These are phyloP conservation scores for Actinemys pallida DNA, from an alignment of 2,113 vertebrate species.

Conservation along the genomic window DNA sequence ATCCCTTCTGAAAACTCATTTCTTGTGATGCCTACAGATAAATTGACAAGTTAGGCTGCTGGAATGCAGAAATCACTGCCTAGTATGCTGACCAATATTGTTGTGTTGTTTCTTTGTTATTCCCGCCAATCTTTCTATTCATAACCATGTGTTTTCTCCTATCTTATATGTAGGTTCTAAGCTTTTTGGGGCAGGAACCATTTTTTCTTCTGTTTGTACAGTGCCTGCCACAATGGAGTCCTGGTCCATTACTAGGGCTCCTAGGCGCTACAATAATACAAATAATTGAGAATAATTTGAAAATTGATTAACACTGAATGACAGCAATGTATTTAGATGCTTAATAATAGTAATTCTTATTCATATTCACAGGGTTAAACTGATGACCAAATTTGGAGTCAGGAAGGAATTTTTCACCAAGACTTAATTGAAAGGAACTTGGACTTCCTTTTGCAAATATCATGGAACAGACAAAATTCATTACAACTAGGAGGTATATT, in stretches of 20 bases:
- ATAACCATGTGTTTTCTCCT: background rate
- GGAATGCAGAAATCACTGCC: background rate
- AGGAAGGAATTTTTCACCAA: background rate
- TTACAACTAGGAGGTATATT: background rate
- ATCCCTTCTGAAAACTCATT: background rate
- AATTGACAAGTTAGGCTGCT: background rate
- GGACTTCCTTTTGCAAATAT: background rate
- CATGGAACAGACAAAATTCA: background rate
- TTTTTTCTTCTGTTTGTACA: background rate
- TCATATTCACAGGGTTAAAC: background rate
- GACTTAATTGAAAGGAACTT: background rate
- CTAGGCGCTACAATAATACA: background rate
- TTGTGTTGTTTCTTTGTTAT: background rate
- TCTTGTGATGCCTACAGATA: background rate
- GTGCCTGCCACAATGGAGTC: background rate
- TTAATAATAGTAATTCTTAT: background rate
- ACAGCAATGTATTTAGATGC: background rate
- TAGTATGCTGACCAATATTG: background rate
- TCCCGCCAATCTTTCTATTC: fast-evolving
- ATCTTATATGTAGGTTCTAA: too few relatives aligned
- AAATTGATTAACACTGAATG: background rate
- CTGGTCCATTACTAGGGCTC: background rate
- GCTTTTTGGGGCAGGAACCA: background rate
- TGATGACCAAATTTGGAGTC: background rate
- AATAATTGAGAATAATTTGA: background rate